Conservation (phyloP, 2,113 vertebrate genomes). For the Hydropotes inermis region DNA sequence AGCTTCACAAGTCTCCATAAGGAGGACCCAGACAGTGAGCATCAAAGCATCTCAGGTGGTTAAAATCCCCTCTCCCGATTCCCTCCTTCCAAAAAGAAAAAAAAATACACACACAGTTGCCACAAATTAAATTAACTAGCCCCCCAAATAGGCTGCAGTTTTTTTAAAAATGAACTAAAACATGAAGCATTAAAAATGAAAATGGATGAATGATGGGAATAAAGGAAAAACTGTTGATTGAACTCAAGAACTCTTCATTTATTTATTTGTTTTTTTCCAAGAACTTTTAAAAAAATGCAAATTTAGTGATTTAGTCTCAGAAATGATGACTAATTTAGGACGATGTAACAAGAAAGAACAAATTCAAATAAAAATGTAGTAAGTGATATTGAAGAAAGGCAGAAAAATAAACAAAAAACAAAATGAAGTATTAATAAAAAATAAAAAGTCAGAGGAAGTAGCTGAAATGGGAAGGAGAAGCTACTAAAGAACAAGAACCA, state of each 20-base stretch:
- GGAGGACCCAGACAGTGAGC: background rate
- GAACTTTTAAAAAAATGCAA: background rate
- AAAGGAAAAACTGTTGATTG: background rate
- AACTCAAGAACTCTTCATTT: background rate
- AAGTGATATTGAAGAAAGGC: background rate
- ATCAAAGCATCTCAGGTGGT: background rate
- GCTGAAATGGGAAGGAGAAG: background rate
- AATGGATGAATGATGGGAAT: too few relatives aligned
- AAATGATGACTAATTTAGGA: background rate
- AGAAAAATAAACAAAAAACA: background rate
- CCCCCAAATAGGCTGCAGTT: background rate
- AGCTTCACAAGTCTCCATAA: fast-evolving
- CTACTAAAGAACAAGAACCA: background rate
- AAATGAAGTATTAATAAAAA: background rate
- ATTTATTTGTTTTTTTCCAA: too few relatives aligned
- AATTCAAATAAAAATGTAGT: background rate
- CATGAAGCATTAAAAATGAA: background rate
- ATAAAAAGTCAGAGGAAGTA: background rate
- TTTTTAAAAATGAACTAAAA: background rate
- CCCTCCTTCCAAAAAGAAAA: background rate
- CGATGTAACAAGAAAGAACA: background rate
- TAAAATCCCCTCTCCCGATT: background rate
- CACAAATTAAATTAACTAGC: background rate
- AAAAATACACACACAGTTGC: background rate
- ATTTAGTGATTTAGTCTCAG: background rate